A percentile compares a stretch with the other conserved stretches of the same genome.
Conservation (phyloP, 2,888 invertebrate species). For the Morpho deidamia region DNA sequence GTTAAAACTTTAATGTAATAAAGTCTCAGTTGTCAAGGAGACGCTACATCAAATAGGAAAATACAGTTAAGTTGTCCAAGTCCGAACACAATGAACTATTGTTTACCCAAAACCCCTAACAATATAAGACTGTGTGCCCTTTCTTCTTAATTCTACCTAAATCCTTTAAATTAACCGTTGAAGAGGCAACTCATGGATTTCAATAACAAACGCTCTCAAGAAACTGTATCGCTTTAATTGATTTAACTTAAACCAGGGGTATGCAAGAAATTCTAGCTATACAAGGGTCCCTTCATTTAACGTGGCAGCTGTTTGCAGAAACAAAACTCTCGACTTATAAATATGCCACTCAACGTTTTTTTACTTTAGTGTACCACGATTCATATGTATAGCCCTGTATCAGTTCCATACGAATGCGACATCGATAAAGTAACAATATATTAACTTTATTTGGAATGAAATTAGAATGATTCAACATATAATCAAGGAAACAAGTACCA, state of each 20-base stretch:
- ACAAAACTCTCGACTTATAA: conserved; percentile 26
- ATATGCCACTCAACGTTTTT: conserved; percentile 18
- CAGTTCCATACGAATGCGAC: neutral
- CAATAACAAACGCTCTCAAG: conserved; percentile 42
- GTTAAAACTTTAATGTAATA: neutral
- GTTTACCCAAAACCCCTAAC: conserved; percentile 52
- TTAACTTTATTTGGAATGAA: too few relatives aligned
- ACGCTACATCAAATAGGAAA: conserved; percentile 15
- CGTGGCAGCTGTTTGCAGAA: conserved; percentile 33
- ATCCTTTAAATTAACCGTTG: conserved; percentile 55
- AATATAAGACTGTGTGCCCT: conserved; percentile 52
- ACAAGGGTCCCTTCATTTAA: conserved; percentile 23
- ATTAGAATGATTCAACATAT: too few relatives aligned
- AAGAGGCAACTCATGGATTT: conserved; percentile 59
- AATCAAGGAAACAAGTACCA: too few relatives aligned
- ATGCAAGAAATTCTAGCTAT: conserved; percentile 14
- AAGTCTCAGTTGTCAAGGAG: conserved; percentile 20
- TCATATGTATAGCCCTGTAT: conserved; percentile 5
- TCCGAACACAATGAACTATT: conserved; percentile 56
- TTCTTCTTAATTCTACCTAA: conserved; percentile 58
- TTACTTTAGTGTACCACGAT: conserved; percentile 12
- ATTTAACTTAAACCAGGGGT: conserved; percentile 47
- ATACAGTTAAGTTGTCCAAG: conserved; percentile 33
- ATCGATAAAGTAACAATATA: too few relatives aligned
- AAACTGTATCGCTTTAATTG: conserved; percentile 56